These are phyloP conservation scores for Ictalurus furcatus DNA, from an alignment of 2,113 vertebrate species.

Conservation along the genomic window DNA sequence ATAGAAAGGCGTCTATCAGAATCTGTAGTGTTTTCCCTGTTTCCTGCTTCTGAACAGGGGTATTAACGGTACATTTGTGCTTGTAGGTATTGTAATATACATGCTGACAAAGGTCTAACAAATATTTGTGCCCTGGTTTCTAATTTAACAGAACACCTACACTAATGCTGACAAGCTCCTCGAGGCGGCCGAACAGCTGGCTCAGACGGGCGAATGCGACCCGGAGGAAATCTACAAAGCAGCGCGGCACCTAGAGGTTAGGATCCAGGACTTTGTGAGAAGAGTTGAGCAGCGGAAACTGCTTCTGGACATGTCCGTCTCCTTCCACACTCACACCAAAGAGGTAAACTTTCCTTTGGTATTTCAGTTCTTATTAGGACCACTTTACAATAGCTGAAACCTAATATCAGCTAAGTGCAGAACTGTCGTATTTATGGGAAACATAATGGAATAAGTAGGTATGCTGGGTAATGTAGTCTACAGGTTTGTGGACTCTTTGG, in stretches of 20 bases:
- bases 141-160: conserved; percentile 88
- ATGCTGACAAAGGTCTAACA: not conserved
- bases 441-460: not conserved
- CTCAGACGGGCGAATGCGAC: conserved; percentile 97
- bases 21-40: not conserved
- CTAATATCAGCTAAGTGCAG: conserved; percentile 14
- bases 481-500: not conserved
- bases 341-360: conserved; percentile 77
- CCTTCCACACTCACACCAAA: conserved; percentile 98
- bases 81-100: not conserved
- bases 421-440: not conserved
- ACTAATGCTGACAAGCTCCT: conserved; percentile 98
- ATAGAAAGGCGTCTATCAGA: not conserved
- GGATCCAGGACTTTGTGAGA: conserved; percentile 97
- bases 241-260: conserved; percentile 95
- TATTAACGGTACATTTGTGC: not conserved
- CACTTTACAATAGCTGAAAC: not conserved
- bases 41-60: not conserved
- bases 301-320: conserved; percentile 97
- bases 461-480: conserved; percentile 34
- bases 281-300: conserved; percentile 96
- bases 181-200: conserved; percentile 95
- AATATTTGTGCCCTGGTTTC: conserved; percentile 56
- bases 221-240: conserved; percentile 99
- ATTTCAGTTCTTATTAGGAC: not conserved